These are phyloP conservation scores for Pithys albifrons DNA, from an alignment of 2,113 vertebrate genomes.

Conservation along the genomic window DNA sequence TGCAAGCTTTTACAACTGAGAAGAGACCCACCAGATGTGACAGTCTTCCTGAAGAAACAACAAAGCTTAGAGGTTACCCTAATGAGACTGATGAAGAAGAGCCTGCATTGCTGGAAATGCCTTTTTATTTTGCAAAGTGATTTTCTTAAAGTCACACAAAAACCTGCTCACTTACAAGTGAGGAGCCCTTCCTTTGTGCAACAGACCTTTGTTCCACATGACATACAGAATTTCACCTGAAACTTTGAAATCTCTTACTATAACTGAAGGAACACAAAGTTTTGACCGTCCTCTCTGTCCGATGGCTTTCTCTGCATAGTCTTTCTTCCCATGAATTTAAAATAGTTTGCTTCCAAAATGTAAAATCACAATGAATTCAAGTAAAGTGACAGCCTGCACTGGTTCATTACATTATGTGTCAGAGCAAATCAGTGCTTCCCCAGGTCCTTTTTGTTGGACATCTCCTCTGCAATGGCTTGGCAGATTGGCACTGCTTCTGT, in stretches of 20 bases:
- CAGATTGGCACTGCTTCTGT: conserved; percentile 30
- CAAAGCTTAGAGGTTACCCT: background rate
- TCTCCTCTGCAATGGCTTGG: background rate
- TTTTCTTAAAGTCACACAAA: background rate
- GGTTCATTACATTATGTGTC: conserved; percentile 56
- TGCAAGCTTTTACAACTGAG: background rate
- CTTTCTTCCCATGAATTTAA: conserved; percentile 28
- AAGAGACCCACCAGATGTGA: background rate
- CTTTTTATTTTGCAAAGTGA: background rate
- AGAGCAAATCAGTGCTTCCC: conserved; percentile 38
- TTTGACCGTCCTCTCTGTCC: background rate
- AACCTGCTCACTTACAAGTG: background rate
- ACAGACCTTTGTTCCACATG: accelerated
- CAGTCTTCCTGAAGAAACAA: background rate
- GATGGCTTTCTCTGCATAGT: conserved; percentile 2
- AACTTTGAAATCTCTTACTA: background rate
- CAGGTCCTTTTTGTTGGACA: conserved; percentile 34
- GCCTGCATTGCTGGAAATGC: background rate
- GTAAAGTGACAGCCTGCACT: conserved; percentile 38
- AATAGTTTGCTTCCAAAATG: conserved; percentile 45
- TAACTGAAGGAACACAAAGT: background rate
- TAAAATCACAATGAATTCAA: conserved; percentile 39
- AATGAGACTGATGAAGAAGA: background rate
- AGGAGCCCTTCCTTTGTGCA: background rate
- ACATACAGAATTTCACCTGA: background rate